These are phyloP conservation scores for Coptotermes formosanus DNA, from an alignment of 1,140 invertebrate species.

Conservation along the genomic window DNA sequence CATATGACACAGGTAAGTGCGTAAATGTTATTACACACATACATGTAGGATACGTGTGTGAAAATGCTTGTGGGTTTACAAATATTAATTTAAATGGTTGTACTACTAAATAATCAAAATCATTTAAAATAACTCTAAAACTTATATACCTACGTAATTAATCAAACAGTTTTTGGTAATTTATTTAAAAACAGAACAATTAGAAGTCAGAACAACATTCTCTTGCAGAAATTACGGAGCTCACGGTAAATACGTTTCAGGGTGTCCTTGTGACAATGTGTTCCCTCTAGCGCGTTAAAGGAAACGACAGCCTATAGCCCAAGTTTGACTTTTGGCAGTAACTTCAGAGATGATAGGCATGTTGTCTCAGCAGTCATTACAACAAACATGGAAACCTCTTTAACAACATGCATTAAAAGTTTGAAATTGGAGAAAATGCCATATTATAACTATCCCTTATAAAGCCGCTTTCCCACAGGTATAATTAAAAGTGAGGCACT, in stretches of 20 bases:
- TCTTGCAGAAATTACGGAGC: background rate
- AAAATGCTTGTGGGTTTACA: too few species aligned
- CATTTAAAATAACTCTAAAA: too few species aligned
- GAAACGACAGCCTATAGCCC: background rate
- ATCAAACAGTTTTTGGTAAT: too few species aligned
- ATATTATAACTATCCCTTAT: background rate
- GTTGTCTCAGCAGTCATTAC: background rate
- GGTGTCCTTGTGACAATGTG: background rate
- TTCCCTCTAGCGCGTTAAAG: background rate
- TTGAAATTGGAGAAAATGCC: background rate
- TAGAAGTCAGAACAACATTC: background rate
- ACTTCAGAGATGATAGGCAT: background rate
- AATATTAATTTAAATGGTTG: too few species aligned
- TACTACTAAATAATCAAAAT: too few species aligned
- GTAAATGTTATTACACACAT: too few species aligned
- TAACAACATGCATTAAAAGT: constrained; percentile 13
- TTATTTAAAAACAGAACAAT: too few species aligned
- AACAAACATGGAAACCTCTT: background rate
- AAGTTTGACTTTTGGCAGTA: background rate
- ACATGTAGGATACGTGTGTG: too few species aligned
- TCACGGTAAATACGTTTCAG: background rate
- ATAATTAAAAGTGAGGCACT: background rate
- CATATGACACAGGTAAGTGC: too few species aligned
- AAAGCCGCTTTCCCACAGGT: background rate
- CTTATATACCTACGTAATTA: too few species aligned